Base-by-base conservation (phyloP, 2,888 invertebrate species). In the Pandemis corylana region DNA sequence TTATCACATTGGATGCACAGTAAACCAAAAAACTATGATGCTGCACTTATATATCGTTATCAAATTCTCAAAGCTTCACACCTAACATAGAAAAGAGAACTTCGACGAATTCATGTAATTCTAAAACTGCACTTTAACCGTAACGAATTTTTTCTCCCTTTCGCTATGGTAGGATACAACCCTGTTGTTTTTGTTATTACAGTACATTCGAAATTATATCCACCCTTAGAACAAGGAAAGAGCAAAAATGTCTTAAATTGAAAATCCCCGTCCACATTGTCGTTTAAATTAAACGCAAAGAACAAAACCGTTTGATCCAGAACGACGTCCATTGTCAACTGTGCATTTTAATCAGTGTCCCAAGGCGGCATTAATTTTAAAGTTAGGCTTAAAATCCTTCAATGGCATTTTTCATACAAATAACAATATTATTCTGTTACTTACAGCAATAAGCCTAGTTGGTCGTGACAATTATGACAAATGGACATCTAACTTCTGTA, bases 321-420 rank as follows among this genome's bases (percentile, higher is more conserved):
- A 84, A 87, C 86, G 87, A 84, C 84, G 87, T 85, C 86, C 86
- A 85, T 87, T 89, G 89, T 90, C 83, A 81, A 83, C 84, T 83
- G 86, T 87, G 86, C 88, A 88, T 89, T 89, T 89, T 90, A 90
- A 90, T 89, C 88, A 88, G 85, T 77, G 82, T 83, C 84, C 83
- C 78, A 81, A 65, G 72, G 53, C 67, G 68, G 64, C 61, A 62
- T 72, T 69, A 51, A 75, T 71, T 75, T 67, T 67, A 56, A 59
- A 66, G 53, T 15, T 59, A 66, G 70, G 61, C 70, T 70, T 66
- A 70, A 63, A 70, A 51, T n/a, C 59, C 15, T 59, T 10, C 59
- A 59, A 42, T 61, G 59, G 65, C 28, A 13, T 7, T 49, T 49
- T 49, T 49, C 44, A 12, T 49, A 13, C 12, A 20, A 42, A 59